phyloP scores from a whole-genome alignment of 2,113 vertebrate genomes.

The Parus major region DNA sequence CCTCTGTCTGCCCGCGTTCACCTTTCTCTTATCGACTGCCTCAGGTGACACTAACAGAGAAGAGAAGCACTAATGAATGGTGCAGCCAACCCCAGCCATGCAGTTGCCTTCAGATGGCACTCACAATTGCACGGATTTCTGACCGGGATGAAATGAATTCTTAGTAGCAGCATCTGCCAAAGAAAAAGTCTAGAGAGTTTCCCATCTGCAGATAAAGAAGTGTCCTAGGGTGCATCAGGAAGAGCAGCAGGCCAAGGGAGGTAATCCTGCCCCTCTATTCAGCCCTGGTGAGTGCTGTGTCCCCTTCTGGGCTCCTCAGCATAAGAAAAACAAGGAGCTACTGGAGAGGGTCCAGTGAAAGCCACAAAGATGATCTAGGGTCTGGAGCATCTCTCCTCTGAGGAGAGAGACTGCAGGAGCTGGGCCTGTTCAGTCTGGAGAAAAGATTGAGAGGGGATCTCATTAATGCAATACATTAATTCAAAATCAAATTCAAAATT shows the following conservation, averaged over 20 bases:
- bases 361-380: not conserved
- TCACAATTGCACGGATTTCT: not conserved
- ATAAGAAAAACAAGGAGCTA: not conserved
- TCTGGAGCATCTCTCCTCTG: not conserved
- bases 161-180: rapidly evolving
- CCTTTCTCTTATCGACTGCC: not conserved
- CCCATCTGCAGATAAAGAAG: not conserved
- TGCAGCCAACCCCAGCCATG: not conserved
- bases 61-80: not conserved
- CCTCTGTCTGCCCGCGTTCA: not conserved
- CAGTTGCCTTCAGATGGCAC: not conserved
- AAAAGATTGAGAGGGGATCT: not conserved
- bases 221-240: rapidly evolving
- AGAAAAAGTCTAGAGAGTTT: not conserved
- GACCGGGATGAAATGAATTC: not conserved
- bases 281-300: too few relatives aligned
- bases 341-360: not conserved
- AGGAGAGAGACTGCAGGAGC: not conserved
- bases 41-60: not conserved
- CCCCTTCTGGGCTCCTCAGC: not conserved
- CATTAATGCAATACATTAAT: not conserved
- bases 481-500: too few relatives aligned
- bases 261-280: not conserved
- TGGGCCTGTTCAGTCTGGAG: not conserved
- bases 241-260: not conserved